Evolutionary conservation across 2,888 invertebrate species (phyloP).

Genomic region (Synanthedon formicaeformis): DNA sequence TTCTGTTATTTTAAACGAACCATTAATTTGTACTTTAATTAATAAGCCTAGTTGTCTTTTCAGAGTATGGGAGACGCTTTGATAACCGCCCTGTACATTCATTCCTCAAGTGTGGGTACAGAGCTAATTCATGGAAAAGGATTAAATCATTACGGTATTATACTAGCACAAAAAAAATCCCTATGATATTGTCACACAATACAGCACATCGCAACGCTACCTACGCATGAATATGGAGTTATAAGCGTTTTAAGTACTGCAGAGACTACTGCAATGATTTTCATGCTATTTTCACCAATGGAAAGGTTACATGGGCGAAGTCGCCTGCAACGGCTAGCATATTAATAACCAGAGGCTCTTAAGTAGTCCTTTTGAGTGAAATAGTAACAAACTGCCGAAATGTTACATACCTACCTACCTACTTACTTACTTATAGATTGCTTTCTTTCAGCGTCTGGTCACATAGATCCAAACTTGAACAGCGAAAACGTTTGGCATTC

Average conservation of each 20-base stretch:
- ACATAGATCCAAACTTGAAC: conserved; percentile 43
- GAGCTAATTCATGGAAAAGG: conserved; percentile 57
- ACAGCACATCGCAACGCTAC: neutral
- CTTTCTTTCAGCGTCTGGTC: conserved; percentile 38
- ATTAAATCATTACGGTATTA: conserved; percentile 47
- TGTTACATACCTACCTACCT: no score
- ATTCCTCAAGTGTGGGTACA: conserved; percentile 46
- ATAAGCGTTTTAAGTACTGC: no score
- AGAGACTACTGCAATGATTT: no score
- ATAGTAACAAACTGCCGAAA: no score
- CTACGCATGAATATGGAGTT: neutral
- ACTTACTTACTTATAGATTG: no score
- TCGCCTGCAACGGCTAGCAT: no score
- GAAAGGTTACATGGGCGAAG: no score
- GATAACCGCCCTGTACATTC: conserved; percentile 47
- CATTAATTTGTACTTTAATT: neutral
- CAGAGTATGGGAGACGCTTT: conserved; percentile 44
- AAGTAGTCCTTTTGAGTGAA: no score
- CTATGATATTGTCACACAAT: no score
- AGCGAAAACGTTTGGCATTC: conserved; percentile 56
- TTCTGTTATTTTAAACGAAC: neutral
- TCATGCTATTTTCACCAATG: no score
- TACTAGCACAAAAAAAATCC: no score
- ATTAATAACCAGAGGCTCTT: no score
- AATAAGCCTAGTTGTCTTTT: conserved; percentile 2